Base-by-base conservation (phyloP, 2,797 vertebrate genomes). In the Cuculus canorus region DNA sequence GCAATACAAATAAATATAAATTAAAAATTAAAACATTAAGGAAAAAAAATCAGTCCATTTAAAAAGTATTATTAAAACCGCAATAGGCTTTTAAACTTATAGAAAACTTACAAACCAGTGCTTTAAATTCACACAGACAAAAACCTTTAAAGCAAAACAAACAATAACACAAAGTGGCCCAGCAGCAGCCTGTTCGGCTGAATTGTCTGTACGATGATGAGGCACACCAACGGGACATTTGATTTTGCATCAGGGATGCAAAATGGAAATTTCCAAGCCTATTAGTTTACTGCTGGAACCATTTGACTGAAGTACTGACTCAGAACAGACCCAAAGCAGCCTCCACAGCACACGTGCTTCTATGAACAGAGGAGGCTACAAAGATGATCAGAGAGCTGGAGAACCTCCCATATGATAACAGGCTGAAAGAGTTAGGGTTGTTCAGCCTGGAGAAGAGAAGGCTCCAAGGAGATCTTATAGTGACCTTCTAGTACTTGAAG, bases 201-300 rank as follows among this genome's bases (percentile, higher is more conserved):
- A 50, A 73, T 8, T 0, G 5, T 12, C 52, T 16, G 7, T 25
- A 37, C 4, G 30, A 59, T 0, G 0, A 33, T 6, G 14, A 87
- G 15, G 10, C 24, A 86, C 57, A 28, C 5, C 22, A 22, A n/a
- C 22, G 25, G 11, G 5, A 25, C 28, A 18, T 30, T 28, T 41
- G 7, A 32, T 13, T 59, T 37, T 33, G 14, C 54, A 81, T 18
- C 28, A 65, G 3, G 77, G 8, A 7, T 7, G 47, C 23, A 23
- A n/a, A 17, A 18, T 8, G 18, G 17, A 14, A 33, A 5, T 32
- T 68, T 57, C 7, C 47, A 81, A 37, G 13, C 13, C 14, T 1
- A 6, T 17, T 10, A 52, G 5, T 41, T 61, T 19, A 68, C 15
- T 59, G 48, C 4, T 66, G 27, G 17, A 76, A 64, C 23, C 21